Evolutionary conservation across 2,888 invertebrate species (phyloP), one percentile per base, ranked within the genome.

Genomic region (Creontiades dilutus): DNA sequence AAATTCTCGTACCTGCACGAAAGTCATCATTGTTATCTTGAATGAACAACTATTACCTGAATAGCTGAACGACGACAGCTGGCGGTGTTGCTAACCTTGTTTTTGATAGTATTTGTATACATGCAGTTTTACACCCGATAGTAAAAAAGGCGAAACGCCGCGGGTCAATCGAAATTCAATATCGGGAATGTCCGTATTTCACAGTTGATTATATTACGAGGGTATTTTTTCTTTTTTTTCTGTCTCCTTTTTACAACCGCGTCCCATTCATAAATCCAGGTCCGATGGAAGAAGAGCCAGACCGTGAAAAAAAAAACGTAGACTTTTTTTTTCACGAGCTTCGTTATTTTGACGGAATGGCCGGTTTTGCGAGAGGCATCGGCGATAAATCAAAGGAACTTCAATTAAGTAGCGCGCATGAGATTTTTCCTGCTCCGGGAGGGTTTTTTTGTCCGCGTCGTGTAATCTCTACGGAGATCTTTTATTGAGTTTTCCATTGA

Each of bases 101-200:
- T 7, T 16, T 1, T n/a, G 57, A 57, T 57, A 0, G n/a, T 57
- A 57, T 57, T 57, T 57, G 57, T 57, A n/a, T 57, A 68, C 68
- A 68, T 23, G 23, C 68, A 27, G 68, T 68, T 68, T 27, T 68
- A 68, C 23, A 23, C 23, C 68, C 23, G 68, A 7, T 11, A 27
- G 68, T 68, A 19, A 68, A 68, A 61, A 68, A 78, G 78, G 47
- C 37, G 14, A 78, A 57, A 57, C 55, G 85, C 57, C 28, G 27
- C 46, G 61, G 61, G 57, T 85, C 85, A 61, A 85, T 85, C 55
- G 85, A 16, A 57, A 85, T 85, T 85, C 85, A 85, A 85, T 85
- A 85, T 85, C 85, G 61, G 61, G 85, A 61, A 85, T 85, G 85
- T 61, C 85, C 85, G 85, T 85, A 85, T 85, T 85, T 85, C 85